Evolutionary conservation across 2,113 vertebrate species (phyloP).

Genomic region (Tyto alba): DNA sequence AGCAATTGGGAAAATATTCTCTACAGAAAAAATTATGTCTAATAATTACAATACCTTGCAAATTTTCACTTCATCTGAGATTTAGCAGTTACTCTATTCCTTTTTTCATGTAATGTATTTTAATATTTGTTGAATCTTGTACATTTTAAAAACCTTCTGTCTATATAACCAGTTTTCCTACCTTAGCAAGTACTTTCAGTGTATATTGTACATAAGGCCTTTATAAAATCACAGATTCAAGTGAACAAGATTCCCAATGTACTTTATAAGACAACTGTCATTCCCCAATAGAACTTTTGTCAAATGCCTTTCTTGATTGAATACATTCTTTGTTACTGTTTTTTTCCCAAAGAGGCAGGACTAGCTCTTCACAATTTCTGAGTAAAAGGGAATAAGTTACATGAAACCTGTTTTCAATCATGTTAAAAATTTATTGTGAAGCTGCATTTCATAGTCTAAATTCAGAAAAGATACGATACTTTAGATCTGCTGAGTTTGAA

Average conservation of each 20-base stretch:
- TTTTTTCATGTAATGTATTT: neutral
- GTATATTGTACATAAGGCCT: neutral
- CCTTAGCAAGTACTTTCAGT: neutral
- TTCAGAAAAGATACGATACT: neutral
- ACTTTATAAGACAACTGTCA: neutral
- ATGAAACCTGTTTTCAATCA: neutral
- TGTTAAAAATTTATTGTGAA: neutral
- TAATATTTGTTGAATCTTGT: neutral
- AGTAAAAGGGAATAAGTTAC: neutral
- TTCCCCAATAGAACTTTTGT: neutral
- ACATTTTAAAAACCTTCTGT: neutral
- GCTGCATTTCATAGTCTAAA: neutral
- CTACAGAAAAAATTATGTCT: neutral
- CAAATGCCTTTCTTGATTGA: neutral
- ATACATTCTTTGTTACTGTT: neutral
- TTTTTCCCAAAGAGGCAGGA: neutral
- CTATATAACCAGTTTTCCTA: neutral
- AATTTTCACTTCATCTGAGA: neutral
- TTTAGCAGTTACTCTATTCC: neutral
- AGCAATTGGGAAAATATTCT: neutral
- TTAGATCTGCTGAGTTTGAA: neutral
- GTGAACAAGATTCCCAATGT: neutral
- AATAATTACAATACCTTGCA: neutral
- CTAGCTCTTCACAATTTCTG: neutral
- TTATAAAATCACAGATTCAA: neutral